phyloP scores from a whole-genome alignment of 2,113 vertebrate genomes.

The Hepsetus odoe region DNA sequence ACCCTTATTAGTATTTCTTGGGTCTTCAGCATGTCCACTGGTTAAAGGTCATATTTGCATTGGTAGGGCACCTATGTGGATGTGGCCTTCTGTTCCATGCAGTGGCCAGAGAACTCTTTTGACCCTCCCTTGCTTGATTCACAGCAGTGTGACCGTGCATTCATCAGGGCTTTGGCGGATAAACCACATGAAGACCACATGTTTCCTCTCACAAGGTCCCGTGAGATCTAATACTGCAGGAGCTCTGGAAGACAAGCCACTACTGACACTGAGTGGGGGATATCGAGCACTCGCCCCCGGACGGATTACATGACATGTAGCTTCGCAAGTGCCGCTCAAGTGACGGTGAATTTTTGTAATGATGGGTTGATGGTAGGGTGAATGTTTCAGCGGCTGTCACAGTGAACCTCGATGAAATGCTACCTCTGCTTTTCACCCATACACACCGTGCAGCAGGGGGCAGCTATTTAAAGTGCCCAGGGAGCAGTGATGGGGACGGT shows the following conservation, averaged over 20 bases:
- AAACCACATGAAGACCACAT: slow-evolving; percentile 28
- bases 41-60: neutral
- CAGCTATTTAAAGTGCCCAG: too few relatives aligned
- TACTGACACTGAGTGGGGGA: neutral
- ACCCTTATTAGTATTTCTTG: neutral
- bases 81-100: neutral
- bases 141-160: slow-evolving; percentile 7
- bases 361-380: too few relatives aligned
- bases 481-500: too few relatives aligned
- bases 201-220: slow-evolving; percentile 21
- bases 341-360: too few relatives aligned
- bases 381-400: too few relatives aligned
- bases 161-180: slow-evolving; percentile 4
- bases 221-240: neutral
- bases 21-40: neutral
- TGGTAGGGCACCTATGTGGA: neutral
- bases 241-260: slow-evolving; percentile 11
- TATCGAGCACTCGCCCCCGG: neutral
- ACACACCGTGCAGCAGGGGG: too few relatives aligned
- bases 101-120: neutral
- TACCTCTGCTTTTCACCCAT: too few relatives aligned
- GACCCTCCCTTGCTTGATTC: slow-evolving; percentile 6
- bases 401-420: too few relatives aligned
- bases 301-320: neutral
- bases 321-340: neutral